Evolutionary conservation across 2,888 invertebrate genomes (phyloP), one percentile per base, ranked within the genome.

Genomic region (Ptilodon capucinus): DNA sequence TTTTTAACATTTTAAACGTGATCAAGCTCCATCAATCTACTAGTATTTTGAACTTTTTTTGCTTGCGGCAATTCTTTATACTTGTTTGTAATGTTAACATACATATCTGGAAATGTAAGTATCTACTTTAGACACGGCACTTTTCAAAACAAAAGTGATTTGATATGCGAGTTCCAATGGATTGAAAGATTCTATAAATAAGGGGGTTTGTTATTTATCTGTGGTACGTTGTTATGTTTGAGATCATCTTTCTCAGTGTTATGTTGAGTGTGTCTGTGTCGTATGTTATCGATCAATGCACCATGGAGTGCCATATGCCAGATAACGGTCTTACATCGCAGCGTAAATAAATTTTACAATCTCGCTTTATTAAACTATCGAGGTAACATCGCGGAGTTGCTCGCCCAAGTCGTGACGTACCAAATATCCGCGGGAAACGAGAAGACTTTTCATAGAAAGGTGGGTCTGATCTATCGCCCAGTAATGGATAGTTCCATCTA

Each of bases 391-490:
- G 66, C 58, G 63, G 68, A 63, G 63, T 66, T 62, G 48, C 45
- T 66, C 76, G 72, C 79, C 76, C 75, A 80, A 61, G 74, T 65
- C 71, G 64, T 51, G 57, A 46, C 53, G 54, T 14, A 57, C 23
- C 32, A 53, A 60, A 74, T 73, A 63, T 59, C 68, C 61, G 73
- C 71, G 73, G 79, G 79, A 86, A 85, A 78, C 70, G 73, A 79
- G 70, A 80, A 78, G 74, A 80, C 77, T 76, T 74, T 79, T 79
- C 70, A 71, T 77, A 80, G 75, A 78, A 79, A 81, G 76, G 74
- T 79, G 67, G 72, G 68, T 69, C 74, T 77, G 79, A 80, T 80
- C 78, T 76, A 79, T 78, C 62, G 74, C 57, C 68, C 60, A 77
- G 79, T 80, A 79, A 79, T 79, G 81, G 19, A 80, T 76, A 76